Evolutionary conservation across 2,113 vertebrate species (phyloP), one percentile per base, ranked within the genome.

Genomic region (Glaucidium brasilianum): DNA sequence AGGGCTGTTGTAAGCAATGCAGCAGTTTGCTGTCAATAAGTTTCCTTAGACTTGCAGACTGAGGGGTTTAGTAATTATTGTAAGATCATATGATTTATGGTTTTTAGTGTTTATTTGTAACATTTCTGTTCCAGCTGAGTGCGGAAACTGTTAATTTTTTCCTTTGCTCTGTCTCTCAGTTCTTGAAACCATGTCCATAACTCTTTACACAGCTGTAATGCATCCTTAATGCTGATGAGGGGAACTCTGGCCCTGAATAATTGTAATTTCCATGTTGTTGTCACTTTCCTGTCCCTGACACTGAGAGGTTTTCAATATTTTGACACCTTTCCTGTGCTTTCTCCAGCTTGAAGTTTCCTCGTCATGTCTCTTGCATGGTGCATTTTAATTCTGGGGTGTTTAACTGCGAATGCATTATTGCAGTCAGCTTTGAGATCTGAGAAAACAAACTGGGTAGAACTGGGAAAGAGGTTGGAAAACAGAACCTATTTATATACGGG

Each of bases 251-350:
- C 73, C 88, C 73, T 64, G 63, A 81, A 75, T 87, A 96, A 93
- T 94, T 89, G 34, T 30, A 56, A 87, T 89, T 96, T 94, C 60
- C 66, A 84, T 93, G 67, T 53, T 95, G 29, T 73, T 89, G 73
- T 91, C 76, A 84, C 49, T 75, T 72, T 89, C 34, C 62, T 87
- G 43, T 84, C 56, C 69, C 56, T 73, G 35, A 32, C 23, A 77
- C 26, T 56, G 50, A 69, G 47, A 92, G 8, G 12, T 18, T 84
- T 93, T 59, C 59, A 60, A 1, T 73, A 19, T 92, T 96, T 88
- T 89, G 83, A 85, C 76, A 92, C 37, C 15, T 94, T 72, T 81
- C 15, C 39, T 78, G n/a, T 68, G 8, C 34, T 92, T 92, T 90
- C 32, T 78, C 29, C 32, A 35, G 49, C 39, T 72, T 92, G 52